phyloP scores from a whole-genome alignment of 2,888 invertebrate genomes.

The Synergus umbraculus region DNA sequence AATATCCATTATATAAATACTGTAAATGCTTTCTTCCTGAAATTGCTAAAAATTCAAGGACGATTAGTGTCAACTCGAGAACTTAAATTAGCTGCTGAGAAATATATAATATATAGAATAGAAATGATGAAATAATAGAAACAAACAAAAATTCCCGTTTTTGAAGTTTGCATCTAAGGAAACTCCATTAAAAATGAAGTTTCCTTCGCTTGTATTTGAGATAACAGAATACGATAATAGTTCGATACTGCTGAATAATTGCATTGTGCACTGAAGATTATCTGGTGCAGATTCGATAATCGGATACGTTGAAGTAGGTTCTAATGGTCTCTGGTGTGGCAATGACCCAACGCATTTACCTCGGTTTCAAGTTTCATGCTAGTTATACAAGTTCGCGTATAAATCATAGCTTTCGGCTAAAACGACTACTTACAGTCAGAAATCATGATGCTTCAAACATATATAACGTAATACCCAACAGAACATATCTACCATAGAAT shows the following conservation, averaged over 20 bases:
- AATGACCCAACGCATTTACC: constrained; percentile 17
- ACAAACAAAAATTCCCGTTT: not conserved
- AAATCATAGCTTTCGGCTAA: not conserved
- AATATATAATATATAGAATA: not conserved
- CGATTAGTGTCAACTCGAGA: too few relatives aligned
- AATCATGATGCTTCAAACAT: not conserved
- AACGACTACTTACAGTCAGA: not conserved
- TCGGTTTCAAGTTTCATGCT: constrained; percentile 6
- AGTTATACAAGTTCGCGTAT: not conserved
- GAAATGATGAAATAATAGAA: not conserved
- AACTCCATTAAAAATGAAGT: not conserved
- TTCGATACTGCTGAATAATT: constrained; percentile 12
- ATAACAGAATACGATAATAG: not conserved
- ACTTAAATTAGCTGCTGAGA: too few relatives aligned
- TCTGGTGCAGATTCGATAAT: constrained; percentile 17
- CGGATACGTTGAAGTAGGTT: constrained; percentile 13
- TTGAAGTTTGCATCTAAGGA: not conserved
- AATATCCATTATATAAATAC: constrained; percentile 13
- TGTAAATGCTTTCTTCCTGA: not conserved
- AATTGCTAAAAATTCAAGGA: not conserved
- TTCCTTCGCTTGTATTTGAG: not conserved
- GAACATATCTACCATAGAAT: not conserved
- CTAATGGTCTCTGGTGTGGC: constrained; percentile 8
- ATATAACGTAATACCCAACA: not conserved
- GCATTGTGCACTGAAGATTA: constrained; percentile 27